Base-by-base conservation (phyloP, 2,113 vertebrate species). In the Hyperoodon ampullatus region DNA sequence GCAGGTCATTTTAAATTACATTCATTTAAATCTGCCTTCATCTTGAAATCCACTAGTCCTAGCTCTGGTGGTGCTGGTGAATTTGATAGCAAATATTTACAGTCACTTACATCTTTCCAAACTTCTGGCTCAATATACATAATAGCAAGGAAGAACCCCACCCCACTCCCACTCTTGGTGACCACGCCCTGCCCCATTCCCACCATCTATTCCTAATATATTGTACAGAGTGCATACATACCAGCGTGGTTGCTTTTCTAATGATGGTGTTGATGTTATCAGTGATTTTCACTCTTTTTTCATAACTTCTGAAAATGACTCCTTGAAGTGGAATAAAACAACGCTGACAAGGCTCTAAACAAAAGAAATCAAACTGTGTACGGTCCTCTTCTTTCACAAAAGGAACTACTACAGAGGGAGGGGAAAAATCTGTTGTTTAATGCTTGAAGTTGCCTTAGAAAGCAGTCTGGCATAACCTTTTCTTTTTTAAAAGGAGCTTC, bases 31-130 rank as follows among this genome's bases (percentile, higher is more conserved):
- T 61, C 35, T 90, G 35, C 63, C 68, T 88, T 93, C 61, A 72
- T 61, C 71, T 85, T 63, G n/a, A 92, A 66, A 83, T 68, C 14
- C 66, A 39, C 66, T 75, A 53, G 61, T 75, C 24, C 24, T 81
- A 23, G 14, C 68, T 85, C 77, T 70, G 77, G 39, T 82, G 66
- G 35, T 75, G n/a, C 77, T 50, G 61, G 53, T 44, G 24, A 58
- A 72, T 68, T 58, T 84, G 23, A 66, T 11, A 84, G 71, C 44
- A 91, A 85, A 85, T 88, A 92, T 80, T 93, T 94, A 88, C 7
- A 81, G 75, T 42, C 47, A 21, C 5, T 42, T 72, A 5, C 33
- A 60, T 58, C 19, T 82, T 90, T 75, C 18, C 42, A 92, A 92
- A 95, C 44, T 85, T 24, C 55, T 91, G 65, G 15, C 8, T 82